phyloP scores from a whole-genome alignment of 2,888 invertebrate species.

The Lasioglossum leucozonium region DNA sequence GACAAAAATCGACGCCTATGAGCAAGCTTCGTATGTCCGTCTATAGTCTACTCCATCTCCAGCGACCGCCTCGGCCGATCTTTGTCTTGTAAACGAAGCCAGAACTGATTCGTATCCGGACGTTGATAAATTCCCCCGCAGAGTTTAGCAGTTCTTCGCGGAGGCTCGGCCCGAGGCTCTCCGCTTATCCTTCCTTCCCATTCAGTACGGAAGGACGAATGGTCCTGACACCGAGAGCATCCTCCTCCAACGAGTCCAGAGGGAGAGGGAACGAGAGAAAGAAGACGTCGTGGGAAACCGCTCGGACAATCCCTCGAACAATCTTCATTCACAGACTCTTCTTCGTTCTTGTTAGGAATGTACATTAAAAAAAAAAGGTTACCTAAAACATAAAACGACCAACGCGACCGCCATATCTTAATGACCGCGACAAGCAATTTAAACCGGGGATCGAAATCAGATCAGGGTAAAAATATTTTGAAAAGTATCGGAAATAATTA shows the following conservation, averaged over 20 bases:
- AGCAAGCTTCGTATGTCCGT: constrained; percentile 54
- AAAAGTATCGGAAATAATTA: no score
- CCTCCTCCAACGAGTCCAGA: constrained; percentile 50
- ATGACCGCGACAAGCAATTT: background rate
- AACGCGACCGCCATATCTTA: background rate
- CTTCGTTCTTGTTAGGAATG: constrained; percentile 38
- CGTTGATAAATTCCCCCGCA: constrained; percentile 83
- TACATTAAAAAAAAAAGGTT: constrained; percentile 5
- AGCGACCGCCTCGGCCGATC: constrained; percentile 78
- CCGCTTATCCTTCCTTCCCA: constrained; percentile 69
- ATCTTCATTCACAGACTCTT: constrained; percentile 62
- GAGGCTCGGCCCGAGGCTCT: constrained; percentile 56
- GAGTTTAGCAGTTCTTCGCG: constrained; percentile 70
- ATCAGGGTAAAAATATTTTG: no score
- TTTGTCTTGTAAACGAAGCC: constrained; percentile 85
- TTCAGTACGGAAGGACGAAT: constrained; percentile 70
- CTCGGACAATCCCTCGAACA: constrained; percentile 76
- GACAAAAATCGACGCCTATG: constrained; percentile 68
- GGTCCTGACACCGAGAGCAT: constrained; percentile 64
- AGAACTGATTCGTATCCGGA: constrained; percentile 83
- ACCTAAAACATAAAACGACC: background rate
- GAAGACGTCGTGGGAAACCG: constrained; percentile 76
- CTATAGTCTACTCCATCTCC: constrained; percentile 57
- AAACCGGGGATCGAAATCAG: background rate
- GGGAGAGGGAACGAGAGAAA: constrained; percentile 46